These are phyloP conservation scores for Archivesica marissinica DNA, from an alignment of 1,140 invertebrate genomes.

Conservation along the genomic window DNA sequence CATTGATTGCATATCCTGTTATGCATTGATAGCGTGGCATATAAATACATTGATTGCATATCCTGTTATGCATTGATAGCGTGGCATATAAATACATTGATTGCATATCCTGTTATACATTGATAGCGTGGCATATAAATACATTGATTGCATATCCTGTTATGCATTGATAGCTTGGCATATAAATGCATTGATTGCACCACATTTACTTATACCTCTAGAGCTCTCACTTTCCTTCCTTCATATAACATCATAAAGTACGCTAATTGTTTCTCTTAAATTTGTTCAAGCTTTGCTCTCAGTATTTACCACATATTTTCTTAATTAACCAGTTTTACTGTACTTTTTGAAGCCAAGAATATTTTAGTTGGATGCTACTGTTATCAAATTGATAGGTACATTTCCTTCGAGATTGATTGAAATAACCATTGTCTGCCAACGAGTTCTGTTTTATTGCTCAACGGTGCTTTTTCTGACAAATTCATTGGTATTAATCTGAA, in stretches of 20 bases:
- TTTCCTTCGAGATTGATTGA: slow-evolving; percentile 27
- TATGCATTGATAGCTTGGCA: no score
- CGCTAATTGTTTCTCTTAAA: slow-evolving; percentile 7
- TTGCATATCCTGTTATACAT: no score
- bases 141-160: no score
- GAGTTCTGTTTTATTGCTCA: slow-evolving; percentile 20
- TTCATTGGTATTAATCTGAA: neutral
- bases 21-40: no score
- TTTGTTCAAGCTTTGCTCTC: neutral
- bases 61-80: no score
- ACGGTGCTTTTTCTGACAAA: slow-evolving; percentile 18
- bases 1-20: no score
- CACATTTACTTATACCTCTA: no score
- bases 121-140: no score
- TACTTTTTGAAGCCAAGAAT: slow-evolving; percentile 23
- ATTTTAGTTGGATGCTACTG: neutral
- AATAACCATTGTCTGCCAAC: slow-evolving; percentile 22
- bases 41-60: no score
- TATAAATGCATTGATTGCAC: no score
- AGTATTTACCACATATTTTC: neutral
- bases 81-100: no score
- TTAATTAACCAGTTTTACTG: slow-evolving; percentile 41
- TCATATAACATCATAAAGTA: neutral
- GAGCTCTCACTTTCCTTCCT: no score
- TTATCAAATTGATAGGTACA: slow-evolving; percentile 36